Conservation (phyloP, 2,113 vertebrate species). For the Chaenogobius annularis region DNA sequence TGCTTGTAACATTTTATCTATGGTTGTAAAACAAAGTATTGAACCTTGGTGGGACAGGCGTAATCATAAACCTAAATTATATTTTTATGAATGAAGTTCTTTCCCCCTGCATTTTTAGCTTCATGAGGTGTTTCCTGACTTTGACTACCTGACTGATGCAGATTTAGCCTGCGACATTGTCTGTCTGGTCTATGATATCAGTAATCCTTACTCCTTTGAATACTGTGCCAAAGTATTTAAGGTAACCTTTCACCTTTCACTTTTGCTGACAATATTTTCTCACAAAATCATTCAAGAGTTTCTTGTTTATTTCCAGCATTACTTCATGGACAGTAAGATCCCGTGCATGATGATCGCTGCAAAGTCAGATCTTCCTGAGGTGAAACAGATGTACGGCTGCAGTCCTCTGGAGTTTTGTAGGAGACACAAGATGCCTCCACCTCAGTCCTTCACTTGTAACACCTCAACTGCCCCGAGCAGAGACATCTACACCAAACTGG, state of each 20-base stretch:
- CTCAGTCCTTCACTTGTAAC: slow-evolving; percentile 92
- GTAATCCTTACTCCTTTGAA: slow-evolving; percentile 93
- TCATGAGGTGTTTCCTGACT: slow-evolving; percentile 87
- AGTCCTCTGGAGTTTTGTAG: slow-evolving; percentile 93
- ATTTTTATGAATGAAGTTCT: neutral
- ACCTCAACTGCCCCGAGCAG: slow-evolving; percentile 83
- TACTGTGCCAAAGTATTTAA: slow-evolving; percentile 95
- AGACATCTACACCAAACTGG: slow-evolving; percentile 94
- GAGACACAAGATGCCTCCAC: slow-evolving; percentile 96
- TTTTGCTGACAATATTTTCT: too few relatives aligned
- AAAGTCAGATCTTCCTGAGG: slow-evolving; percentile 93
- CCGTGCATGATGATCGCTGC: slow-evolving; percentile 92
- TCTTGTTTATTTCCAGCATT: slow-evolving; percentile 78
- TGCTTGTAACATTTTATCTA: neutral
- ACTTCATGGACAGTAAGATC: slow-evolving; percentile 93
- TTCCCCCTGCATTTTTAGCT: slow-evolving; percentile 74
- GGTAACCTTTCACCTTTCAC: slow-evolving; percentile 72
- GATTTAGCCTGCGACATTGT: slow-evolving; percentile 90
- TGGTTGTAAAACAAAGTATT: neutral
- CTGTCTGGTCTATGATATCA: slow-evolving; percentile 92
- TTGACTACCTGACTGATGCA: slow-evolving; percentile 87
- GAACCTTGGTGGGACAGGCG: neutral
- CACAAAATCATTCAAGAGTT: accelerated
- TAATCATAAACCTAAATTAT: neutral
- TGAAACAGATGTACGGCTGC: slow-evolving; percentile 86